Evolutionary conservation across 2,797 vertebrate genomes (phyloP), one percentile per base, ranked within the genome.

Genomic region (Melanotaenia maccullochi): DNA sequence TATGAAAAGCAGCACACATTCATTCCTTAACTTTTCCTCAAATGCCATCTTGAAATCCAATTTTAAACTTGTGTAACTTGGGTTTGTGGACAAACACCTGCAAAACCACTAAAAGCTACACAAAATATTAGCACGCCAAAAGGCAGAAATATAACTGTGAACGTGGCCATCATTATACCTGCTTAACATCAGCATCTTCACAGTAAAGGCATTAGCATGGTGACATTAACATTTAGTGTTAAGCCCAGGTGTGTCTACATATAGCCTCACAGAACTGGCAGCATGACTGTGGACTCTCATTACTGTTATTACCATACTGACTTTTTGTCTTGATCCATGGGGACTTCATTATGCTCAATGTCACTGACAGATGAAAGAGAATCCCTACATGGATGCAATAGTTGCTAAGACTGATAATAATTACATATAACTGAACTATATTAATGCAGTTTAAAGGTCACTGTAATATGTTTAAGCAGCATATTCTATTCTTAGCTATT

Each of bases 401-500:
- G 3, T 5, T 4, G 13, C 28, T 30, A 5, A 20, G 20, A 24
- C 33, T 30, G 1, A 66, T 33, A 40, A 18, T 40, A 28, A 30
- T 60, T 56, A 56, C 54, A 56, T 18, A 56, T 16, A 14, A 32
- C 3, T 62, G 64, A 30, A 38, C 16, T 33, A 61, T 32, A 49
- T 55, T 38, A 25, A 28, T 65, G 12, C 9, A 38, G 49, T 73
- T 63, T 42, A 65, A 64, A 60, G 28, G 58, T 78, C n/a, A 44
- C 8, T 5, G 9, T 35, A 30, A 33, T 36, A 20, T 60, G 30
- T 56, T 55, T 71, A 49, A 35, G 54, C 11, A 8, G 12, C 76
- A 52, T 38, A 28, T 68, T 22, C 47, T 51, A 51, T 51, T 51
- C 47, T 51, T 11, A 72, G 70, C 33, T 73, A 73, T 78, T 78